Percentiles rank a stretch among this genome's conserved stretches.
phyloP scores from a whole-genome alignment of 2,797 vertebrate genomes.

The Tadarida brasiliensis region DNA sequence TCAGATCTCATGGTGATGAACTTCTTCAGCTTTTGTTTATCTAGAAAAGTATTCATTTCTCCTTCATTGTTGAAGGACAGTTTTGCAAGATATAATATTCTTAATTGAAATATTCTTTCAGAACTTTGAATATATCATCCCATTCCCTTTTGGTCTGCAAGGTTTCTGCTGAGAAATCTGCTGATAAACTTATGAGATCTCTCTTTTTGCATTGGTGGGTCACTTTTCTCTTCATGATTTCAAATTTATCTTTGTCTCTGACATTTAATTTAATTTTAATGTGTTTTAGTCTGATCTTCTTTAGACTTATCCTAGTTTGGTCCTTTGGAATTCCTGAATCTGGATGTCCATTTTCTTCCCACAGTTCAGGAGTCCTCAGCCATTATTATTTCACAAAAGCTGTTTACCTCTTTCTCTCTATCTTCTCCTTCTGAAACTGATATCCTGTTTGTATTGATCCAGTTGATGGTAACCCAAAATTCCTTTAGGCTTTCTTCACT shows the following conservation, averaged over 20 bases:
- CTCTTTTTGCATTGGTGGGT: not conserved
- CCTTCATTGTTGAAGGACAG: not conserved
- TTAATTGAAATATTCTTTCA: not conserved
- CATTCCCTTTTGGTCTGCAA: not conserved
- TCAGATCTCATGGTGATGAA: not conserved
- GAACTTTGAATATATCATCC: not conserved
- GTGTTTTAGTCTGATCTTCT: not conserved
- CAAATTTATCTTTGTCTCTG: not conserved
- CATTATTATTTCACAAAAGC: not conserved
- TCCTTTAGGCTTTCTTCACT: not conserved
- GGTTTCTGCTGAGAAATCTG: not conserved
- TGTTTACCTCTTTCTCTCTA: not conserved
- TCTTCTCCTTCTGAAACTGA: not conserved
- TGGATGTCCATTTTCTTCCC: not conserved
- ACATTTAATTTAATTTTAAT: not conserved
- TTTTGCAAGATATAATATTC: slow-evolving; percentile 3
- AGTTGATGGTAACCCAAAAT: not conserved
- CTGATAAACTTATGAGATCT: not conserved
- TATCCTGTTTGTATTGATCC: not conserved
- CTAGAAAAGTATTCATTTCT: not conserved
- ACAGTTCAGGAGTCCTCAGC: not conserved
- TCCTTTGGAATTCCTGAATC: not conserved
- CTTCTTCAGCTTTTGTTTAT: not conserved
- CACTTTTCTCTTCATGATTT: not conserved
- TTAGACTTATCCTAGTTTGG: not conserved